Base-by-base conservation (phyloP, 2,797 vertebrate genomes). In the Hypotaenidia philippensis region DNA sequence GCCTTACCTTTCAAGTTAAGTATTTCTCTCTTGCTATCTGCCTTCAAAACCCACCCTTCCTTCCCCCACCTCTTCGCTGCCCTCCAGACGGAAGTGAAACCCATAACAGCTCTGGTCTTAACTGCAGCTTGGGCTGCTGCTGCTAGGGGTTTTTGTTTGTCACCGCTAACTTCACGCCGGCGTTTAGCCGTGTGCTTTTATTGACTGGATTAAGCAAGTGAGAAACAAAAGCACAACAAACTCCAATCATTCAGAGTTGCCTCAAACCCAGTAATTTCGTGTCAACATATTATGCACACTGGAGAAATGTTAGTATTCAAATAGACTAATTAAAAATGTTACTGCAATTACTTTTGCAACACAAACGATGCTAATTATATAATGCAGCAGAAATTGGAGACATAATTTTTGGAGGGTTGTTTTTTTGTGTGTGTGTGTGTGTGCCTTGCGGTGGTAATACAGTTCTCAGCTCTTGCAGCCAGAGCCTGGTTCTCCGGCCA, bases 261-360 rank as follows among this genome's bases (percentile, higher is more conserved):
- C 94, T 96, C 95, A 75, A 96, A 96, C 80, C 95, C 93, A 50
- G 82, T 93, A 94, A 96, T 96, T 97, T 96, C 22, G 13, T 93
- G 92, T 95, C 93, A 93, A 96, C 94, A 75, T 21, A 95, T 90
- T 95, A 93, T 53, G 92, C 93, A 22, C 76, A 12, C 91, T 88
- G 93, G 92, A 96, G 87, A 41, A 95, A 94, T 41, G 96, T 94
- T 94, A 66, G 92, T 83, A 87, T 90, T 96, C 94, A 70, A 94
- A 94, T 93, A 93, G 95, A 93, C 95, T 95, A 94, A 97, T 96
- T 97, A 95, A 96, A 97, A 96, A 96, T 92, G 96, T 95, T 94
- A 86, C 95, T 94, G 95, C 96, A 97, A 96, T 96, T 96, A 95
- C 92, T 94, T 95, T 96, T 87, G 94, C 94, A 63, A 87, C 94